Conservation (phyloP, 2,797 vertebrate genomes). For the Darevskia mixta region DNA sequence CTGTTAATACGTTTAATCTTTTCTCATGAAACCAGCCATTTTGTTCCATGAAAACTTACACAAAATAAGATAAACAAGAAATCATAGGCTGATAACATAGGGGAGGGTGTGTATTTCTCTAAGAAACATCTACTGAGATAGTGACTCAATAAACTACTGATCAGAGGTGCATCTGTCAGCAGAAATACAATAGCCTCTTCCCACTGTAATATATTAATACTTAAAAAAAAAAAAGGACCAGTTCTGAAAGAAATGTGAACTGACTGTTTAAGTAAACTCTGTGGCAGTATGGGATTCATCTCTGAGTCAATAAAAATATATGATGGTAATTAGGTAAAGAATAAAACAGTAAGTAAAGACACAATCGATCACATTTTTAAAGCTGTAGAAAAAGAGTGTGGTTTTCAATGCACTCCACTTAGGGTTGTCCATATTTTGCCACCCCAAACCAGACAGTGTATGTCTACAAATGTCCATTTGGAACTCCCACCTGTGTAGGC, state of each 20-base stretch:
- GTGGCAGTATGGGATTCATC: constrained; percentile 37
- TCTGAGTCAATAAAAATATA: constrained; percentile 18
- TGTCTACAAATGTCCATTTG: background rate
- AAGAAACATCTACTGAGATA: constrained; percentile 71
- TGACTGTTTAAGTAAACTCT: constrained; percentile 33
- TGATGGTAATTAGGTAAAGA: background rate
- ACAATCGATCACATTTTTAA: background rate
- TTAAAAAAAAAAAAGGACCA: constrained; percentile 47
- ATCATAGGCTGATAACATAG: constrained; percentile 58
- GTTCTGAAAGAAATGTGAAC: constrained; percentile 55
- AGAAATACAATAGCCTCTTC: constrained; percentile 67
- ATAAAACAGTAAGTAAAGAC: background rate
- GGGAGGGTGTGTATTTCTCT: constrained; percentile 67
- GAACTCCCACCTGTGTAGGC: too few relatives aligned
- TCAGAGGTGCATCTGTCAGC: constrained; percentile 69
- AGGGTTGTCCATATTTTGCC: background rate
- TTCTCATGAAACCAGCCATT: constrained; percentile 8
- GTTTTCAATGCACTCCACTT: background rate
- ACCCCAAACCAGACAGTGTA: background rate
- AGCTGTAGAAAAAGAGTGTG: background rate
- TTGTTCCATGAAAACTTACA: background rate
- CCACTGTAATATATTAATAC: constrained; percentile 52
- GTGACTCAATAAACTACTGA: constrained; percentile 70
- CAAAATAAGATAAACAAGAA: constrained; percentile 3
- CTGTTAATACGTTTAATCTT: background rate